Evolutionary conservation across 2,888 invertebrate genomes (phyloP).

Genomic region (Aphodius sticticus): DNA sequence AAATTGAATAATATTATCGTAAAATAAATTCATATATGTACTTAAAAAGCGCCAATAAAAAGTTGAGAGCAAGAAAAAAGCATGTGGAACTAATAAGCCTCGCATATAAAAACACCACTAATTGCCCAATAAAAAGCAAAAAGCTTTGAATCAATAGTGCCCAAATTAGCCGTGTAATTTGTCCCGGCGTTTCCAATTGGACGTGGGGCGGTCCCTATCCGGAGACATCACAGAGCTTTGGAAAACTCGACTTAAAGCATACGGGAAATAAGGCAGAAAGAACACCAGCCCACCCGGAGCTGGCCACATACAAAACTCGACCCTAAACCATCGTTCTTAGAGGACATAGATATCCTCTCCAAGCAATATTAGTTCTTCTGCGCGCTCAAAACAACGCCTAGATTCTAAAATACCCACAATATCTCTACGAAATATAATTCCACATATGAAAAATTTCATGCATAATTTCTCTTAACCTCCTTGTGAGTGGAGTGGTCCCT

Average conservation of each 20-base stretch:
- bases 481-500: conserved; percentile 16
- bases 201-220: conserved; percentile 12
- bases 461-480: conserved; percentile 36
- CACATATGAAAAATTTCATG: conserved; percentile 39
- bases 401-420: background rate
- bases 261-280: background rate
- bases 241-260: conserved; percentile 11
- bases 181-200: conserved; percentile 8
- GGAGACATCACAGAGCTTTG: conserved; percentile 8
- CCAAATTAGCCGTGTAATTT: conserved; percentile 7
- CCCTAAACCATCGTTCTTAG: background rate
- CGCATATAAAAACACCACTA: conserved; percentile 14
- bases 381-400: background rate
- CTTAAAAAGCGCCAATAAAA: background rate
- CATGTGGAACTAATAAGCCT: background rate
- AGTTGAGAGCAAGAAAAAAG: background rate
- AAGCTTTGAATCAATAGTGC: conserved; percentile 7
- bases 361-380: background rate
- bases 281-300: background rate
- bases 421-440: conserved; percentile 35
- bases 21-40: background rate
- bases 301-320: background rate
- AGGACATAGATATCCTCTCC: background rate
- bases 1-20: background rate
- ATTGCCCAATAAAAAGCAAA: conserved; percentile 13